Percentiles rank a stretch among this genome's conserved stretches.
Conservation (phyloP, 2,888 invertebrate species). For the Drosophila prostipennis region DNA sequence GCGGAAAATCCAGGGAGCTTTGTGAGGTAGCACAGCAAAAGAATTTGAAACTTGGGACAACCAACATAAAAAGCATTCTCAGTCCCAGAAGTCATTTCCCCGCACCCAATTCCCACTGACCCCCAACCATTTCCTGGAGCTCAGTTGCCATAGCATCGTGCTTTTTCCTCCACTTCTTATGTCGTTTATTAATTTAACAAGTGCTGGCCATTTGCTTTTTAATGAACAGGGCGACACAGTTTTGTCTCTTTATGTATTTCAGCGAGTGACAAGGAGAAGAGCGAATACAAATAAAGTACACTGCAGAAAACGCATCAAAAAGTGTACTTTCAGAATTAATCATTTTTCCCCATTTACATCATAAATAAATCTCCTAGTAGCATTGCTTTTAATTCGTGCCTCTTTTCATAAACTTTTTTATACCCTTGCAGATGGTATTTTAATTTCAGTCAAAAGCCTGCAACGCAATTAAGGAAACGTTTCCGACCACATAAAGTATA, state of each 20-base stretch:
- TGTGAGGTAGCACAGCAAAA: constrained; percentile 1
- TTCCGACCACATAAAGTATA: too few relatives aligned
- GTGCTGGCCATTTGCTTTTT: constrained; percentile 52
- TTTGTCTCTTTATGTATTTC: constrained; percentile 40
- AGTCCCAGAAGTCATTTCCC: constrained; percentile 21
- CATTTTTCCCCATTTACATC: too few relatives aligned
- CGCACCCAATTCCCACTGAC: constrained; percentile 26
- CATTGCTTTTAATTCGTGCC: too few relatives aligned
- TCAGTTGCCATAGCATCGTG: constrained; percentile 24
- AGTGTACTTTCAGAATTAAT: neutral
- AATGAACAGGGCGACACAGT: constrained; percentile 58
- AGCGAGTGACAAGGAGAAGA: constrained; percentile 31
- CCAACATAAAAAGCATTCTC: constrained; percentile 35
- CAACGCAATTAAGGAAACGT: too few relatives aligned
- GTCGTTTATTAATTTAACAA: constrained; percentile 63
- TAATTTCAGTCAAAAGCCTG: too few relatives aligned
- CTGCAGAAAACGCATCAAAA: constrained; percentile 8
- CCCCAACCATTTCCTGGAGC: constrained; percentile 39
- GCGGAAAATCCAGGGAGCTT: neutral
- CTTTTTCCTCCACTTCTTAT: constrained; percentile 23
- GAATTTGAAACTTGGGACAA: constrained; percentile 13
- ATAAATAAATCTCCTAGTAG: too few relatives aligned
- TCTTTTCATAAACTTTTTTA: too few relatives aligned
- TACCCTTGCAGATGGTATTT: too few relatives aligned
- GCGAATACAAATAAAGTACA: constrained; percentile 32